Conservation (phyloP, 2,888 invertebrate species). For the Byasa hedistus region DNA sequence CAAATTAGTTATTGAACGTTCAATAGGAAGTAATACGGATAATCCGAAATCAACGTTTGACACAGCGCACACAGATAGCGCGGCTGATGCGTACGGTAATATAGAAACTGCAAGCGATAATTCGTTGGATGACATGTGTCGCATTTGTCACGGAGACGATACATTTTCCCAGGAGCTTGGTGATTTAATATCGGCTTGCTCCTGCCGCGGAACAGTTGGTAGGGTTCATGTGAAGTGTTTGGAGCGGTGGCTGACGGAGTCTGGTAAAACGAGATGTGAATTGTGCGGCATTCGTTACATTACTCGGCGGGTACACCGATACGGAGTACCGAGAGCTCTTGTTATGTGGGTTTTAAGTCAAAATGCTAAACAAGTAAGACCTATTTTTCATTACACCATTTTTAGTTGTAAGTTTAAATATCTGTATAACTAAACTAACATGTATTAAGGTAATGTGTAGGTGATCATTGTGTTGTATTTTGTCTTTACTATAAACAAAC, state of each 20-base stretch:
- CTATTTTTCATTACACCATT: neutral
- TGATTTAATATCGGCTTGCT: constrained; percentile 67
- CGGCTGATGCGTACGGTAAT: constrained; percentile 33
- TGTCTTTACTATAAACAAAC: too few species aligned
- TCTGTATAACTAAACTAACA: too few species aligned
- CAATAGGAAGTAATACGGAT: constrained; percentile 43
- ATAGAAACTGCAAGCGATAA: constrained; percentile 51
- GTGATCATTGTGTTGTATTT: too few species aligned
- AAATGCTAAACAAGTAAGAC: constrained; percentile 67
- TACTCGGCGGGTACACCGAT: constrained; percentile 82
- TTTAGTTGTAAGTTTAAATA: too few species aligned
- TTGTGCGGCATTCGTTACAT: constrained; percentile 84
- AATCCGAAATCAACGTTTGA: constrained; percentile 34
- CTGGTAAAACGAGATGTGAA: constrained; percentile 85
- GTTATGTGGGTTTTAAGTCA: constrained; percentile 81
- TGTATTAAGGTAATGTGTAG: too few species aligned
- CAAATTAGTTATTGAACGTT: constrained; percentile 36
- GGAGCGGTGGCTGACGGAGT: constrained; percentile 88
- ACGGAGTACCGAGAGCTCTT: constrained; percentile 77
- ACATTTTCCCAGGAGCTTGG: constrained; percentile 56
- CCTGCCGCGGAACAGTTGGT: constrained; percentile 83
- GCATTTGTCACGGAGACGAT: constrained; percentile 72
- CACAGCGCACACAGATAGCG: constrained; percentile 32
- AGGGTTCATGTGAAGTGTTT: constrained; percentile 86
- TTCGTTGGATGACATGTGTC: constrained; percentile 67